Percentiles rank a stretch among this genome's conserved stretches.
phyloP scores from a whole-genome alignment of 2,888 invertebrate species.

The Synanthedon myopaeformis region DNA sequence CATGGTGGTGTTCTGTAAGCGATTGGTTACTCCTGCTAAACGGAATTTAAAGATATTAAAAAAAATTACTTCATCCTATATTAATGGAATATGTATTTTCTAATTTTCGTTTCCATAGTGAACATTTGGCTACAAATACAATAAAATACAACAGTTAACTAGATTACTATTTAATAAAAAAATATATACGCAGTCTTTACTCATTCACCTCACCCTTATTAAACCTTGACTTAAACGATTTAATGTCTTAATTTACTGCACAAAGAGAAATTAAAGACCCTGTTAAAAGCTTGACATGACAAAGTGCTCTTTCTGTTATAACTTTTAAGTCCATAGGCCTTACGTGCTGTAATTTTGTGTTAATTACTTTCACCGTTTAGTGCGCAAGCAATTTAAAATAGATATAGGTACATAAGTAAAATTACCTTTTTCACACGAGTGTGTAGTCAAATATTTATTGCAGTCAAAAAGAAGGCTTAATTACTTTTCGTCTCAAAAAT shows the following conservation, averaged over 20 bases:
- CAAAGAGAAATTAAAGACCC: conserved; percentile 65
- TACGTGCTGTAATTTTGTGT: conserved; percentile 51
- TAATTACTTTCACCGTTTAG: conserved; percentile 41
- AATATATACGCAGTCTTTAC: conserved; percentile 1
- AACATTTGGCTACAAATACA: no score
- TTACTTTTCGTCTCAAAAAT: no score
- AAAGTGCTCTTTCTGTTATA: conserved; percentile 63
- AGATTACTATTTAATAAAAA: background rate
- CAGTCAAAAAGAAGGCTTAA: no score
- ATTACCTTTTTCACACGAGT: background rate
- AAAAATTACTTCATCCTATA: no score
- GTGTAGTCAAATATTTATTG: no score
- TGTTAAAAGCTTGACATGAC: conserved; percentile 66
- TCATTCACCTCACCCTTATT: conserved; percentile 37
- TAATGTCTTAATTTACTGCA: conserved; percentile 64
- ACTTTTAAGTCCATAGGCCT: conserved; percentile 57
- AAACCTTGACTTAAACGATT: conserved; percentile 56
- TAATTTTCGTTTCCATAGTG: no score
- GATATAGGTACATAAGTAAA: conserved; percentile 1
- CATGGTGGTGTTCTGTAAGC: no score
- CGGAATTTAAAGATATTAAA: no score
- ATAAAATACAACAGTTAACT: no score
- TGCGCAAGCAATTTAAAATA: conserved; percentile 33
- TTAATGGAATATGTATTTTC: no score
- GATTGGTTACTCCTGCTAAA: no score